Conservation (phyloP, 1,140 invertebrate genomes). For the Bombus vancouverensis region DNA sequence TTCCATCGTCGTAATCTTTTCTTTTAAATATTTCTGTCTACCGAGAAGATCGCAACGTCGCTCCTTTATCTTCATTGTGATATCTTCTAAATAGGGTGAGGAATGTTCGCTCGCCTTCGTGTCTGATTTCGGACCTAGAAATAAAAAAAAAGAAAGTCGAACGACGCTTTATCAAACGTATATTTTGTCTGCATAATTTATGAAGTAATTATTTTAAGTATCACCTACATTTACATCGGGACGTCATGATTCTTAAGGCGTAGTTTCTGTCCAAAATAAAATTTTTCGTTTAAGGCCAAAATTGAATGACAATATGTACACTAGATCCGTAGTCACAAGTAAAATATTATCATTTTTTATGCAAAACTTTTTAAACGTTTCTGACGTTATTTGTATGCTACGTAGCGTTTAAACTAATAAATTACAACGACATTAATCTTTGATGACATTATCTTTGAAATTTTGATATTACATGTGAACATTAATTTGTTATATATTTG, state of each 20-base stretch:
- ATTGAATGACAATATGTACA: not conserved
- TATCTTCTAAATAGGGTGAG: constrained; percentile 31
- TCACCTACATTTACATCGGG: constrained; percentile 37
- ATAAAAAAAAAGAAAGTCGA: too few species aligned
- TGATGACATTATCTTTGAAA: not conserved
- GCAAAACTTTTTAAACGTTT: not conserved
- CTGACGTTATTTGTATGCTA: not conserved
- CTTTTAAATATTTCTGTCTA: constrained; percentile 65
- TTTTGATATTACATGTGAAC: constrained; percentile 4
- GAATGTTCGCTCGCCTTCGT: not conserved
- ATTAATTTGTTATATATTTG: not conserved
- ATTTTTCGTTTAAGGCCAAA: not conserved
- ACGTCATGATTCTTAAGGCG: not conserved
- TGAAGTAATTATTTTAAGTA: not conserved
- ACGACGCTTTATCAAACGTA: not conserved
- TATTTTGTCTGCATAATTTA: not conserved
- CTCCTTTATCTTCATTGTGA: constrained; percentile 65
- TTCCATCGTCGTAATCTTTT: constrained; percentile 76
- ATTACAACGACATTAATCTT: not conserved
- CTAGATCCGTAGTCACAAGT: not conserved
- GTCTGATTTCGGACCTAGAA: constrained; percentile 19
- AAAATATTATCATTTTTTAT: not conserved
- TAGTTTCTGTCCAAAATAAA: not conserved
- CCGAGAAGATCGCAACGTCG: constrained; percentile 67
- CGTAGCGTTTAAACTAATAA: not conserved